Percentiles rank a stretch among this genome's conserved stretches.
Conservation (phyloP, 1,140 invertebrate genomes). For the Euura lappo region DNA sequence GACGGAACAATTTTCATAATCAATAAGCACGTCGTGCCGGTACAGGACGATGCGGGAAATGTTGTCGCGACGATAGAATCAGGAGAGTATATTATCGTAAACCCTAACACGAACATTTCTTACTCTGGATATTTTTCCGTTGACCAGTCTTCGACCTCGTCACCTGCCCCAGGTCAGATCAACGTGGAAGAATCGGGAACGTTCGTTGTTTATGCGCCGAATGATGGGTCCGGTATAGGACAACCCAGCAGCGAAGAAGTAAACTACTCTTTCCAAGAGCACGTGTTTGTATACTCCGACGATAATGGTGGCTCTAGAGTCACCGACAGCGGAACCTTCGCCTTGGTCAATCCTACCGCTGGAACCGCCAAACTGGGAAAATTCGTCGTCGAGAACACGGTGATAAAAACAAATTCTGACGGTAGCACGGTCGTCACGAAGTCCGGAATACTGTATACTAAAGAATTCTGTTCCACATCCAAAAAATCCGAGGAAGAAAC, state of each 20-base stretch:
- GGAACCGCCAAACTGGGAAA: background rate
- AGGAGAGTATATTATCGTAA: background rate
- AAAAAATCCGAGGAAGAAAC: background rate
- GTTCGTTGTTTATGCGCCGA: background rate
- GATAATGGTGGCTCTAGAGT: background rate
- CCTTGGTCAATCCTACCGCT: background rate
- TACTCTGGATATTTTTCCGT: background rate
- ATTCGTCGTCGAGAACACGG: background rate
- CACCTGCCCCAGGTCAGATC: background rate
- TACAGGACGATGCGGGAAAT: background rate
- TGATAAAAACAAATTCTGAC: background rate
- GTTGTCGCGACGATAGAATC: background rate
- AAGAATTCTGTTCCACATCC: background rate
- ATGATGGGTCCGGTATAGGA: background rate
- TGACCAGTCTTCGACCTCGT: background rate
- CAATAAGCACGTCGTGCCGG: background rate
- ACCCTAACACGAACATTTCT: background rate
- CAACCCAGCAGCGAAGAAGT: background rate
- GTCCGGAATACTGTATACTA: background rate
- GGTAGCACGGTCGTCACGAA: background rate
- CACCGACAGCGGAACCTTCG: background rate
- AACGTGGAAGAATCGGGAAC: background rate
- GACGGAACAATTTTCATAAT: background rate
- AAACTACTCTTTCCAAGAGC: background rate
- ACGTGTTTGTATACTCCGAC: background rate